phyloP scores from a whole-genome alignment of 2,888 invertebrate genomes.

The Ochropleura plecta region DNA sequence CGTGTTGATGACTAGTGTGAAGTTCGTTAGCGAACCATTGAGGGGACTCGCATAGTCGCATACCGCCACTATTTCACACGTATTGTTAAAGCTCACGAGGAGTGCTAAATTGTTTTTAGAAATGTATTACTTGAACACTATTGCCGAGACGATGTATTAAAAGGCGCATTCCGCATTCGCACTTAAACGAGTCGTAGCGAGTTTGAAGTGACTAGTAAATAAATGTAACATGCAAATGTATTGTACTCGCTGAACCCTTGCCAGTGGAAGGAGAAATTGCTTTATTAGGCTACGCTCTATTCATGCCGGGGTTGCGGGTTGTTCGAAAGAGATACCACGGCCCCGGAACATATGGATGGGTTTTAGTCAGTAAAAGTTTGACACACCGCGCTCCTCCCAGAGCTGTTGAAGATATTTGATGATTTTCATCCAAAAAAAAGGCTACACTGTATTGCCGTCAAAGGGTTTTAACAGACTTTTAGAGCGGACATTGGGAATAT shows the following conservation, averaged over 20 bases:
- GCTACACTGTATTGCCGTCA: no score
- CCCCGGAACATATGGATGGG: no score
- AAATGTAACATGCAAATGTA: constrained; percentile 56
- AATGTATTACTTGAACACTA: constrained; percentile 48
- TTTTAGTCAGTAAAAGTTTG: no score
- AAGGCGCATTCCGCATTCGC: constrained; percentile 44
- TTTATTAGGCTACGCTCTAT: constrained; percentile 28
- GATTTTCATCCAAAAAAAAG: no score
- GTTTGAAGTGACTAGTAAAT: constrained; percentile 61
- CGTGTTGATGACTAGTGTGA: constrained; percentile 59
- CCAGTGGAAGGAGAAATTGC: constrained; percentile 39
- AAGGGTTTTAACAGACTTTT: no score
- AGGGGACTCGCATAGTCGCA: constrained; percentile 56
- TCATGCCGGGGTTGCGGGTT: no score
- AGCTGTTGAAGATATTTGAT: no score
- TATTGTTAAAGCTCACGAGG: constrained; percentile 64
- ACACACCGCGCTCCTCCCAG: no score
- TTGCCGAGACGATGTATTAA: constrained; percentile 45
- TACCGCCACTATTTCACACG: constrained; percentile 64
- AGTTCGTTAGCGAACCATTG: constrained; percentile 75
- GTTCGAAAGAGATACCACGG: no score
- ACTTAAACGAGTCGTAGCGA: constrained; percentile 53
- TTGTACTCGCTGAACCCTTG: constrained; percentile 35
- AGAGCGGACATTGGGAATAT: no score
- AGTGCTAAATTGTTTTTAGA: constrained; percentile 68